Evolutionary conservation across 2,113 vertebrate genomes (phyloP), one percentile per base, ranked within the genome.

Genomic region (Phycodurus eques): DNA sequence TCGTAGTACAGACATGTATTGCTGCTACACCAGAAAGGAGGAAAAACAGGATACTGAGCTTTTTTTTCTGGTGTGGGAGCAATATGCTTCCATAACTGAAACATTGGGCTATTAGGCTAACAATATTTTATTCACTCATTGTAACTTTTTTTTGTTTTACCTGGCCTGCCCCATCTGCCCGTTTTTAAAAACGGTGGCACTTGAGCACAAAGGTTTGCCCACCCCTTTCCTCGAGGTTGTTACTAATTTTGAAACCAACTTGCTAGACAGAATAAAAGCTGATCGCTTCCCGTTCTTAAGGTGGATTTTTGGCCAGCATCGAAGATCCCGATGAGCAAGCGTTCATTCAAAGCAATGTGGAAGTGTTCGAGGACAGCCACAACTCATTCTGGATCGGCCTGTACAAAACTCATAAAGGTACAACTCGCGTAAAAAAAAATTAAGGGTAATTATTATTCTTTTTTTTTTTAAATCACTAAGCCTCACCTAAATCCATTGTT

Each of bases 231-330:
- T 39, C 1, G 35, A 39, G 35, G 35, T 6, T 39, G 4, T 53
- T 53, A 1, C 7, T 8, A 12, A 56, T 11, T 56, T 22, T n/a
- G 54, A 22, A 56, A 5, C 27, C 57, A 27, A 60, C 31, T 61
- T 19, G 31, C 0, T 3, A 2, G 31, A 35, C 31, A 8, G 2
- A 15, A 8, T 66, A 85, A 80, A 78, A 87, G n/a, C 9, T 39
- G 0, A 42, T 3, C n/a, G 0, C 56, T 51, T 63, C 43, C 51
- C 68, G 8, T 75, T 76, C 22, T 75, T 1, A 57, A 90, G 90
- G 90, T 72, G 90, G 86, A 35, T 51, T 64, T 78, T 89, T 98
- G 82, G 93, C 89, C 75, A 96, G 94, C 0, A 83, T 98, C 49
- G 92, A 92, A 88, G 92, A 92, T 82, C 73, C 89, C n/a, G 49